These are phyloP conservation scores for Vespertilio murinus DNA, from an alignment of 2,797 vertebrate species.

Conservation along the genomic window DNA sequence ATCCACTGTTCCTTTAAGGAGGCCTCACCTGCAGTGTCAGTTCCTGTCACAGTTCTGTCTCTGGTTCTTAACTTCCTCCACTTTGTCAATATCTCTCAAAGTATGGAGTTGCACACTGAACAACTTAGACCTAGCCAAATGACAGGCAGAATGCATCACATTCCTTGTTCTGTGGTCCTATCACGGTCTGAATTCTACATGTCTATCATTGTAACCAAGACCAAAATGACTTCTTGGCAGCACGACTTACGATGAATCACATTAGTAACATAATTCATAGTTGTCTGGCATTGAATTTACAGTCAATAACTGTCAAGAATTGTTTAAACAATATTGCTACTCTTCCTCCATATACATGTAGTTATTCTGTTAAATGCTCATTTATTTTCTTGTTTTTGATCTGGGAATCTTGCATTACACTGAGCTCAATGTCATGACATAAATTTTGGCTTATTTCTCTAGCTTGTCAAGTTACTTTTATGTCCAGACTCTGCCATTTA, in stretches of 20 bases:
- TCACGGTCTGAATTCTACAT: neutral
- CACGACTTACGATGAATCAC: neutral
- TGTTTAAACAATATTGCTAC: neutral
- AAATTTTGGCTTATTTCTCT: neutral
- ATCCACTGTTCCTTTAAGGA: constrained; percentile 12
- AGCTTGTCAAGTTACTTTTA: neutral
- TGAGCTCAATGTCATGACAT: neutral
- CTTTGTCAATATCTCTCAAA: constrained; percentile 38
- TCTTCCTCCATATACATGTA: neutral
- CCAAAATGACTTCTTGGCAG: neutral
- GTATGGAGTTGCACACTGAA: neutral
- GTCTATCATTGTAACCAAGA: neutral
- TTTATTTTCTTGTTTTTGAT: neutral
- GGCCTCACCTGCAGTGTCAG: constrained; percentile 1
- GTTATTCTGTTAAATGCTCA: neutral
- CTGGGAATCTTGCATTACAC: neutral
- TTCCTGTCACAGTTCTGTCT: neutral
- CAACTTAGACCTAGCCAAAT: neutral
- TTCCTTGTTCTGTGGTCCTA: neutral
- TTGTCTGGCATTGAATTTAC: neutral
- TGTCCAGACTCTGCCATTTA: neutral
- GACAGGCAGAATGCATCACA: neutral
- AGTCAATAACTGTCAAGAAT: neutral
- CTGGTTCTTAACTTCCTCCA: neutral
- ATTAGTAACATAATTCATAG: neutral